Conservation (phyloP, 2,797 vertebrate species). For the Halcyon badia region DNA sequence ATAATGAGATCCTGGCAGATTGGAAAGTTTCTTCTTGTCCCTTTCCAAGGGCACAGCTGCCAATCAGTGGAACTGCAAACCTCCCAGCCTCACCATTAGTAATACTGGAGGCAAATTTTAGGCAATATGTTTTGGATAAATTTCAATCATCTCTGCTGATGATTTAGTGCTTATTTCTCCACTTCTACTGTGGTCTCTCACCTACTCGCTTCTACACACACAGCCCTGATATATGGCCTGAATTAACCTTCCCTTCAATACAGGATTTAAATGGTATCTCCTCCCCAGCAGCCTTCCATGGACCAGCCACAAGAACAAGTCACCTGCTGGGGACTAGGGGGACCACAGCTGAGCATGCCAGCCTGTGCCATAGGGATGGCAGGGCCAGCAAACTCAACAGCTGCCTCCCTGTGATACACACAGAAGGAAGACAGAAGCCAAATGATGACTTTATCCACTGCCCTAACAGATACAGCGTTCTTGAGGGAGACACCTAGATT, state of each 20-base stretch:
- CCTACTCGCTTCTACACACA: background rate
- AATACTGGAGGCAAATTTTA: background rate
- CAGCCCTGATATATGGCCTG: slow-evolving; percentile 5
- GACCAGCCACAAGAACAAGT: background rate
- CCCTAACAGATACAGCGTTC: background rate
- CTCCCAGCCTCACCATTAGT: background rate
- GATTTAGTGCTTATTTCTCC: slow-evolving; percentile 34
- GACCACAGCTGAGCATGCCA: background rate
- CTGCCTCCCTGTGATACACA: background rate
- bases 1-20: background rate
- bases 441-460: background rate
- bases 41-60: background rate
- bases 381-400: background rate
- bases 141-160: slow-evolving; percentile 15
- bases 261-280: slow-evolving; percentile 49
- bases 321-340: background rate
- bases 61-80: background rate
- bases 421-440: background rate
- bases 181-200: background rate
- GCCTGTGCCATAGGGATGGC: background rate
- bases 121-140: slow-evolving; percentile 30
- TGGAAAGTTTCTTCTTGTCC: background rate
- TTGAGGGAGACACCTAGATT: background rate
- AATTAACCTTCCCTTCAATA: slow-evolving; percentile 42
- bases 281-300: slow-evolving; percentile 18